Evolutionary conservation across 2,888 invertebrate species (phyloP).

Genomic region (Tachina lurida): DNA sequence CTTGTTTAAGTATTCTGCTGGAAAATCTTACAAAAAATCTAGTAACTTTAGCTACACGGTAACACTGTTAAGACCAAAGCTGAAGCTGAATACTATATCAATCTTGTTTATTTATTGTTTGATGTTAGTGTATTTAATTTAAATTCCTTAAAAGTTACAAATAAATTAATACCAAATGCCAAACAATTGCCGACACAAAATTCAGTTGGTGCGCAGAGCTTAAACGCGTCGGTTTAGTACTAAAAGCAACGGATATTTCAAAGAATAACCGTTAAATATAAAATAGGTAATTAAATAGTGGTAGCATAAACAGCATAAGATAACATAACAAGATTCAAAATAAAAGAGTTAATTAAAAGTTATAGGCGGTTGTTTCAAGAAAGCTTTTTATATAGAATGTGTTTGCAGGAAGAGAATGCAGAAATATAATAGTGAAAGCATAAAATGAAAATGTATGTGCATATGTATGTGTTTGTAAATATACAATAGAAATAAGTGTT

Average conservation of each 20-base stretch:
- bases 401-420: background rate
- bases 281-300: conserved; percentile 25
- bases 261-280: background rate
- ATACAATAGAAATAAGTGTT: no score
- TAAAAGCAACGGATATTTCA: background rate
- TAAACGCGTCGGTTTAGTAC: conserved; percentile 74
- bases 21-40: no score
- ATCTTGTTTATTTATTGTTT: conserved; percentile 36
- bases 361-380: conserved; percentile 14
- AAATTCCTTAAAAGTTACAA: conserved; percentile 37
- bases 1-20: no score
- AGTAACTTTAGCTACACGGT: background rate
- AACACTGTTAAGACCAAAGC: conserved; percentile 36
- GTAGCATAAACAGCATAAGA: conserved; percentile 16
- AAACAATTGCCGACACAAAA: conserved; percentile 59
- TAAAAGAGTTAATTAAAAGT: conserved; percentile 44
- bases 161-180: conserved; percentile 75
- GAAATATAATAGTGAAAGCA: conserved; percentile 24
- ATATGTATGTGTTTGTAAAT: background rate
- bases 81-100: background rate
- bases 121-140: conserved; percentile 39
- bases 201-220: conserved; percentile 77
- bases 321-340: background rate
- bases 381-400: conserved; percentile 7
- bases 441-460: background rate